Conservation (phyloP, 2,113 vertebrate genomes). For the Callionymus lyra region DNA sequence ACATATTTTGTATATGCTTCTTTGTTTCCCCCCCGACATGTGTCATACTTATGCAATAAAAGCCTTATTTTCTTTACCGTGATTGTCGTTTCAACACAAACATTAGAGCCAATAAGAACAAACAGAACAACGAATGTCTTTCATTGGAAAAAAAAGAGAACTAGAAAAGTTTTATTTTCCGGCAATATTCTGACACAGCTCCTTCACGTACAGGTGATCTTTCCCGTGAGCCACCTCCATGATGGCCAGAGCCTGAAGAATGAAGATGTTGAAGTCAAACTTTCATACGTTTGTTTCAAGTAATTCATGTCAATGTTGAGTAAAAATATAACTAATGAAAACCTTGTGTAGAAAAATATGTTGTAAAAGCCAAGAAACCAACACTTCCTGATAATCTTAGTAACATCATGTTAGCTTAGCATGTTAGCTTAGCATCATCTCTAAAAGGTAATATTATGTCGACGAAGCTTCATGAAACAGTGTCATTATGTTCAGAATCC, state of each 20-base stretch:
- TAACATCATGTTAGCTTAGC: too few species aligned
- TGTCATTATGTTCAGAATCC: too few species aligned
- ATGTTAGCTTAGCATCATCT: too few species aligned
- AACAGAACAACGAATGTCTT: conserved; percentile 5
- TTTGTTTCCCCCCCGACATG: conserved; percentile 58
- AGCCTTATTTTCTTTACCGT: conserved; percentile 69
- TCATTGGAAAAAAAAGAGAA: not conserved
- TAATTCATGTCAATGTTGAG: not conserved
- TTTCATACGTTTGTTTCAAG: not conserved
- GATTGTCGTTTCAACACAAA: too few species aligned
- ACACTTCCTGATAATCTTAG: too few species aligned
- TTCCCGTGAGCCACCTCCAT: conserved; percentile 93
- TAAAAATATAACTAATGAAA: too few species aligned
- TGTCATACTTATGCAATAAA: conserved; percentile 82
- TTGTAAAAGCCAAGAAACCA: too few species aligned
- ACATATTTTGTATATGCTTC: conserved; percentile 79
- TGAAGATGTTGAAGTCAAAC: conserved; percentile 7
- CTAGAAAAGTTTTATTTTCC: conserved; percentile 42
- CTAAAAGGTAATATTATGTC: too few species aligned
- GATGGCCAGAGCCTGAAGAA: conserved; percentile 79
- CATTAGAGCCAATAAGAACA: not conserved
- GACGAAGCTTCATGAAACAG: too few species aligned
- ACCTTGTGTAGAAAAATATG: too few species aligned
- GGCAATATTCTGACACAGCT: conserved; percentile 79
- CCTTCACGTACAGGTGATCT: conserved; percentile 81